Percentiles rank a stretch among this genome's conserved stretches.
phyloP scores from a whole-genome alignment of 53 echinoderm and acorn worm species.

The Arbacia lixula region DNA sequence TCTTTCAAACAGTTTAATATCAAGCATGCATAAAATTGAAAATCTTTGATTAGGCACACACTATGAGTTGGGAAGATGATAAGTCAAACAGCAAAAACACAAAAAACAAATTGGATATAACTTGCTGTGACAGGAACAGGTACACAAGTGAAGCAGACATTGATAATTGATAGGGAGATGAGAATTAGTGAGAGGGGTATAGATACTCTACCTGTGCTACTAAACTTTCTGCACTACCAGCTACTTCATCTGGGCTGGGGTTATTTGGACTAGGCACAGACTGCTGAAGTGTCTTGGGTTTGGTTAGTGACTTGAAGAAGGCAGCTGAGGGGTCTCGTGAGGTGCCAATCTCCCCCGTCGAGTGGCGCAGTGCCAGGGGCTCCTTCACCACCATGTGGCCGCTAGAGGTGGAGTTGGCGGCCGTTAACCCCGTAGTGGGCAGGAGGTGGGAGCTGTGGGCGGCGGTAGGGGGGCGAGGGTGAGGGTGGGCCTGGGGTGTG shows the following conservation, averaged over 20 bases:
- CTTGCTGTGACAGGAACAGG: background rate
- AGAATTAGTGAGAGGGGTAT: background rate
- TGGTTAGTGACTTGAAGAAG: constrained; percentile 92
- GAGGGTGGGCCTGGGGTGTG: constrained; percentile 79
- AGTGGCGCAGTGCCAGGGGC: constrained; percentile 83
- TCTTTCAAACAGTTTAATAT: no score
- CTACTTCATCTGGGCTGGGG: constrained; percentile 73
- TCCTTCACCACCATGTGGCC: constrained; percentile 69
- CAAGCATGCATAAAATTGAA: no score
- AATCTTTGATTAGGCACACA: no score
- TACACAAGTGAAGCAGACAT: background rate
- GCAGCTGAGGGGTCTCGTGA: constrained; percentile 89
- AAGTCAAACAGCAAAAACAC: constrained; percentile 2
- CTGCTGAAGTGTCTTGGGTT: constrained; percentile 69
- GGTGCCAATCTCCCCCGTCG: constrained; percentile 92
- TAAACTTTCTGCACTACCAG: constrained; percentile 95
- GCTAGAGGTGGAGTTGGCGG: constrained; percentile 57
- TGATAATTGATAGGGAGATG: background rate
- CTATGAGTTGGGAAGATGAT: constrained; percentile 23
- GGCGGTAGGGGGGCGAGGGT: constrained; percentile 66
- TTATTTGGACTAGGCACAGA: constrained; percentile 55
- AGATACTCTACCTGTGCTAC: constrained; percentile 87
- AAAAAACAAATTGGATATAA: constrained; percentile 2
- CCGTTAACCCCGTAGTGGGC: constrained; percentile 58
- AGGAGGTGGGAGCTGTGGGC: constrained; percentile 55